Conservation (phyloP, 2,113 vertebrate species). For the Oenanthe oenanthe region DNA sequence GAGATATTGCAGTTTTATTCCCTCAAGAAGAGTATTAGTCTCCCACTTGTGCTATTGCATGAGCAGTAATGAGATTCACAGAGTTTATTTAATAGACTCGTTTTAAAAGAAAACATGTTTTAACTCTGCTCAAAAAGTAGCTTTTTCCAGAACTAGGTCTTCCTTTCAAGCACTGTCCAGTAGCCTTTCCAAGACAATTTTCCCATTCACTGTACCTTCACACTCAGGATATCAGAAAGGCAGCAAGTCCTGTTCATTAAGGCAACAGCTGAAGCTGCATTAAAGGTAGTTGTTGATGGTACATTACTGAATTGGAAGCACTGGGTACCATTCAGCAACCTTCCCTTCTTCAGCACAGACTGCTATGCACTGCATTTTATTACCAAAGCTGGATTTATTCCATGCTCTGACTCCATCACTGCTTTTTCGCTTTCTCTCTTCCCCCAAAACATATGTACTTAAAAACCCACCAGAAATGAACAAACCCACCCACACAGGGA, state of each 20-base stretch:
- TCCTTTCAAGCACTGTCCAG: background rate
- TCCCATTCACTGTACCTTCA: background rate
- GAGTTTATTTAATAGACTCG: background rate
- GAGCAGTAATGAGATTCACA: background rate
- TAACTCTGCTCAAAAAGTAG: background rate
- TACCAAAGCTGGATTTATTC: background rate
- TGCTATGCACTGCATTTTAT: background rate
- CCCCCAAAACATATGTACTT: slow-evolving; percentile 42
- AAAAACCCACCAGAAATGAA: slow-evolving; percentile 32
- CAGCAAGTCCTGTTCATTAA: background rate
- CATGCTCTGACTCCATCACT: slow-evolving; percentile 17
- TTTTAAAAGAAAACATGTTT: background rate
- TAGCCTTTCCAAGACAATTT: background rate
- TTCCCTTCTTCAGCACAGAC: background rate
- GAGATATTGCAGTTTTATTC: background rate
- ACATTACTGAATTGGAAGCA: background rate
- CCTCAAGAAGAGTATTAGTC: background rate
- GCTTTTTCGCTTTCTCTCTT: slow-evolving; percentile 30
- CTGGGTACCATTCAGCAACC: background rate
- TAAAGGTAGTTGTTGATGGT: background rate
- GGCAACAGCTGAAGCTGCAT: background rate
- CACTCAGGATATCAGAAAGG: background rate
- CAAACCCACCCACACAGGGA: slow-evolving; percentile 2
- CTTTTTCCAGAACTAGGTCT: background rate
- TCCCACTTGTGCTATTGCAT: background rate